Conservation (phyloP, 1,140 invertebrate species). For the Trachymyrmex septentrionalis region DNA sequence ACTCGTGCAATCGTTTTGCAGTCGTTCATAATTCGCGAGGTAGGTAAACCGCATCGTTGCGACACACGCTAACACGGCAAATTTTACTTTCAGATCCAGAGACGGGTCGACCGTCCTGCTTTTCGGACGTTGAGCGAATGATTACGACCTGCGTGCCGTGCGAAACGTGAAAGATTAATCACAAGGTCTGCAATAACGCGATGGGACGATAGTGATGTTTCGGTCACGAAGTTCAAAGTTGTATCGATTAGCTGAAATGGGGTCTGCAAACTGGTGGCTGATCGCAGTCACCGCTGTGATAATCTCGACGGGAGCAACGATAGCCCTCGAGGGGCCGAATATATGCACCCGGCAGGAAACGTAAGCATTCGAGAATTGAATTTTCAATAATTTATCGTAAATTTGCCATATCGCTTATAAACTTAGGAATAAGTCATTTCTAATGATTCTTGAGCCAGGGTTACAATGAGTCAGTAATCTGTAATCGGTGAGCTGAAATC, state of each 20-base stretch:
- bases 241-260: slow-evolving; percentile 42
- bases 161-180: slow-evolving; percentile 10
- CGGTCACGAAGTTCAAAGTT: slow-evolving; percentile 13
- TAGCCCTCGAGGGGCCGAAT: slow-evolving; percentile 82
- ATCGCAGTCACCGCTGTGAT: slow-evolving; percentile 48
- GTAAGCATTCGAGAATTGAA: slow-evolving; percentile 71
- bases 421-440: too few relatives aligned
- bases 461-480: too few relatives aligned
- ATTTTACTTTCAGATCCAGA: slow-evolving; percentile 42
- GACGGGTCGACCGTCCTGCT: neutral
- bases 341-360: slow-evolving; percentile 83
- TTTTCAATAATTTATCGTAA: neutral
- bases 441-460: too few relatives aligned
- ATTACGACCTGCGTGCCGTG: neutral
- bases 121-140: neutral
- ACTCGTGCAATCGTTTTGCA: neutral
- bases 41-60: slow-evolving; percentile 24
- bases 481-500: too few relatives aligned
- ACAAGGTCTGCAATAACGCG: neutral
- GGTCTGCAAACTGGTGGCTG: slow-evolving; percentile 52
- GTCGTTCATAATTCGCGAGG: neutral
- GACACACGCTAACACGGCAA: neutral
- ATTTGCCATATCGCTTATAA: neutral
- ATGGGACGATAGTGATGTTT: slow-evolving; percentile 28
- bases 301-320: slow-evolving; percentile 36